phyloP scores from a whole-genome alignment of 2,113 vertebrate species.

The Daboia siamensis region DNA sequence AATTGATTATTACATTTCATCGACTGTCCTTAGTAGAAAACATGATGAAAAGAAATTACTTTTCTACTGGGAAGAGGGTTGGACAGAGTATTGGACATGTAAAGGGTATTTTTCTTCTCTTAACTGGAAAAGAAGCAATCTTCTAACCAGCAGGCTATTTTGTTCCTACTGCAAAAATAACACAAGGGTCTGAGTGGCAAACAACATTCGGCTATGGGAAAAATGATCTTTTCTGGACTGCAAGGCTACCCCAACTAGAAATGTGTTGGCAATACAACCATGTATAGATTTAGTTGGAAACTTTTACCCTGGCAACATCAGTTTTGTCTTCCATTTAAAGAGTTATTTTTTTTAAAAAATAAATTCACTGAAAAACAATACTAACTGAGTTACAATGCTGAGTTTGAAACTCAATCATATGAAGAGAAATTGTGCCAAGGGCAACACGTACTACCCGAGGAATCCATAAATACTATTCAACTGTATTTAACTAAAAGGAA shows the following conservation, averaged over 20 bases:
- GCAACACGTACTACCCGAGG: neutral
- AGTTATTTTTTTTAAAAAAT: neutral
- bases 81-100: neutral
- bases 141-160: neutral
- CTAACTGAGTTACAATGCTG: neutral
- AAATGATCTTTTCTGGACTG: neutral
- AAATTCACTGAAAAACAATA: neutral
- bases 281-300: neutral
- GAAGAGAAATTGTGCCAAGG: neutral
- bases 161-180: slow-evolving; percentile 1
- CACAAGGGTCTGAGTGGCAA: neutral
- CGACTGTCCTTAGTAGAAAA: neutral
- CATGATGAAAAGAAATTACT: too few relatives aligned
- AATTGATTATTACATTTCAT: neutral
- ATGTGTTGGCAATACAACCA: neutral
- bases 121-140: neutral
- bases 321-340: neutral
- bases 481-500: neutral
- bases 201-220: neutral
- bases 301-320: neutral
- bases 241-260: neutral
- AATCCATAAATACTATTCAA: neutral
- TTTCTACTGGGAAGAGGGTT: neutral
- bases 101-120: neutral
- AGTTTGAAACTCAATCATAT: neutral